Evolutionary conservation across 2,113 vertebrate genomes (phyloP).

Genomic region (Verasper variegatus): DNA sequence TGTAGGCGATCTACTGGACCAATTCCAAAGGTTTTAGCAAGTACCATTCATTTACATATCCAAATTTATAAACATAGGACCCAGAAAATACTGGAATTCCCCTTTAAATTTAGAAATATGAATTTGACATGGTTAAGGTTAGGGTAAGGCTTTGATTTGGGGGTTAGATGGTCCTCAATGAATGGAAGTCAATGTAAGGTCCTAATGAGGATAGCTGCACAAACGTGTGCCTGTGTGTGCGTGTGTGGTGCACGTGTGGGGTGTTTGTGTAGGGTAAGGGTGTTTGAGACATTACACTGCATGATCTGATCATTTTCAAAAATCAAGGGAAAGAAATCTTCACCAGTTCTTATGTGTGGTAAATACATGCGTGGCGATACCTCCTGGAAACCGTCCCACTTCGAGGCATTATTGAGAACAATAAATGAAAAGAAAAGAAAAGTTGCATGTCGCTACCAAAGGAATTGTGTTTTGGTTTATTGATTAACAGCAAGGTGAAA

Average conservation of each 20-base stretch:
- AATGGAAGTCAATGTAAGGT: no score
- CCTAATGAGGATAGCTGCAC: no score
- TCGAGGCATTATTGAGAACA: background rate
- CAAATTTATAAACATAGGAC: background rate
- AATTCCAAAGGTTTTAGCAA: no score
- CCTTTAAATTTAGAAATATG: no score
- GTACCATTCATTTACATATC: no score
- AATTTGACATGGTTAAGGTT: no score
- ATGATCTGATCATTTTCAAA: slow-evolving; percentile 1
- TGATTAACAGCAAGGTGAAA: slow-evolving; percentile 20
- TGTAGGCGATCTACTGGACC: no score
- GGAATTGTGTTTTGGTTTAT: slow-evolving; percentile 15
- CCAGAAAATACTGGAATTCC: no score
- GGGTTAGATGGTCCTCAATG: no score
- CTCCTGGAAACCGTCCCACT: background rate
- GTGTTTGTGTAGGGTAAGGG: background rate
- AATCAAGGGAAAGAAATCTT: background rate
- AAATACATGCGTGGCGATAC: background rate
- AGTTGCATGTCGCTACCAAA: slow-evolving; percentile 53
- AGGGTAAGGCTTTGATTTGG: no score
- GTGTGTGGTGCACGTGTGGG: background rate
- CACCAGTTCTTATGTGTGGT: background rate
- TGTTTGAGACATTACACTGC: slow-evolving; percentile 5
- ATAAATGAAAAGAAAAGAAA: background rate
- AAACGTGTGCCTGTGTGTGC: background rate